Base-by-base conservation (phyloP, 2,888 invertebrate species). In the Pemphredon lugubris region DNA sequence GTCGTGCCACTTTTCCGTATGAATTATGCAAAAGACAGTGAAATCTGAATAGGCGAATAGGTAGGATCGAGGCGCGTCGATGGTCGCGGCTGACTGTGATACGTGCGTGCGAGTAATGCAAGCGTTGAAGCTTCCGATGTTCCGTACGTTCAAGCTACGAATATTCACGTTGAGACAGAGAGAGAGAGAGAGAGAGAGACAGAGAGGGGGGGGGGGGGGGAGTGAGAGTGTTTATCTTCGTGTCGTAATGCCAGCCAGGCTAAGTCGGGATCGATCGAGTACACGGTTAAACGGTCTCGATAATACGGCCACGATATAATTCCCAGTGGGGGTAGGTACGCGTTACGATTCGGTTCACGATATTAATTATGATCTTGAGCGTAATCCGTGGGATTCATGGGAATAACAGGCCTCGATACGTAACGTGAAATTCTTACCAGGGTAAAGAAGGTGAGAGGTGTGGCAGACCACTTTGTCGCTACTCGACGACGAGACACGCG, bases 301-400 rank as follows among this genome's bases (percentile, higher is more conserved):
- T 39, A 39, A 30, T 45, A 37, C 47, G n/a, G 44, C 9, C 0
- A 11, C 26, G 26, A 21, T 20, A n/a, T 47, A 47, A 47, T 39
- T 6, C 18, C 20, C 30, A 42, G 32, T 23, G 32, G 16, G 18
- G 30, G 55, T 42, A n/a, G n/a, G n/a, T n/a, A n/a, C 45, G 48
- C 60, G 37, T 61, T 70, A 64, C 77, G 73, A 82, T 77, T 83
- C 77, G 67, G 32, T 54, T 44, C 13, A 16, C 34, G 16, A 69
- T 81, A 83, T 82, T 83, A 84, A 84, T 84, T 83, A 82, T 75
- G 73, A 73, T 78, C 77, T 64, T 59, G 57, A 58, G 68, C 72
- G 77, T 79, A 79, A 83, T 81, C 77, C 79, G 75, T 65, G 76
- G 77, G 54, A 82, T 83, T 83, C 80, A 81, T 79, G 74, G 75